phyloP scores from a whole-genome alignment of 1,140 invertebrate genomes.

The Drosophila pruinosa region DNA sequence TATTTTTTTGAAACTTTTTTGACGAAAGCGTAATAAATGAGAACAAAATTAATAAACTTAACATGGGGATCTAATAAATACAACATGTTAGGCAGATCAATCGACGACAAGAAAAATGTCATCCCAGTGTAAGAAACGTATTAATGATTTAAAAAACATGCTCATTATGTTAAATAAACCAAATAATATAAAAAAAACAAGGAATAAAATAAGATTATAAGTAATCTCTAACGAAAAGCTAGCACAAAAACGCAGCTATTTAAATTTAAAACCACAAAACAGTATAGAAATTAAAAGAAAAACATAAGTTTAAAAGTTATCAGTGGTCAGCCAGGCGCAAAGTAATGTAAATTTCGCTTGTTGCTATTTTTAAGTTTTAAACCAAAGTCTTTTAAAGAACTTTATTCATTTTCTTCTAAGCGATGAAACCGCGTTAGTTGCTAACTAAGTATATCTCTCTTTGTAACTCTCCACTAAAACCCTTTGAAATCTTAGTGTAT shows the following conservation, averaged over 20 bases:
- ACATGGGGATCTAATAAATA: conserved; percentile 5
- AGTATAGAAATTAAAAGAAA: conserved; percentile 10
- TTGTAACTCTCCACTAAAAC: conserved; percentile 59
- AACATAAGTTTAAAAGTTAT: conserved; percentile 33
- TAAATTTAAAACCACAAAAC: conserved; percentile 49
- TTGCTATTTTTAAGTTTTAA: conserved; percentile 82
- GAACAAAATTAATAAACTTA: conserved; percentile 36
- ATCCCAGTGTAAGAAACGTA: conserved; percentile 16
- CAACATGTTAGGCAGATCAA: conserved; percentile 7
- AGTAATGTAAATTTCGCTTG: conserved; percentile 81
- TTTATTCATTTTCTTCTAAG: conserved; percentile 73
- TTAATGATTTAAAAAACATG: conserved; percentile 53
- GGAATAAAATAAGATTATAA: conserved; percentile 12
- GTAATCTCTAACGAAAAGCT: conserved; percentile 40
- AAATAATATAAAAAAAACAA: conserved; percentile 35
- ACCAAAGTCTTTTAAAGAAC: conserved; percentile 81
- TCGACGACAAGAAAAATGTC: neutral
- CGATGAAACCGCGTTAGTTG: conserved; percentile 55
- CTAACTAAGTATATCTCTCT: conserved; percentile 44
- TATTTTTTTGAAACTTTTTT: conserved; percentile 82
- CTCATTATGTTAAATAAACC: conserved; percentile 68
- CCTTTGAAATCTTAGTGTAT: conserved; percentile 69
- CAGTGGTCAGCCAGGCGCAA: conserved; percentile 26
- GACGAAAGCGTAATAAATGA: conserved; percentile 51
- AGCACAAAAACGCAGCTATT: conserved; percentile 47